Conservation (phyloP, 2,797 vertebrate genomes). For the Neostethus bicornis region DNA sequence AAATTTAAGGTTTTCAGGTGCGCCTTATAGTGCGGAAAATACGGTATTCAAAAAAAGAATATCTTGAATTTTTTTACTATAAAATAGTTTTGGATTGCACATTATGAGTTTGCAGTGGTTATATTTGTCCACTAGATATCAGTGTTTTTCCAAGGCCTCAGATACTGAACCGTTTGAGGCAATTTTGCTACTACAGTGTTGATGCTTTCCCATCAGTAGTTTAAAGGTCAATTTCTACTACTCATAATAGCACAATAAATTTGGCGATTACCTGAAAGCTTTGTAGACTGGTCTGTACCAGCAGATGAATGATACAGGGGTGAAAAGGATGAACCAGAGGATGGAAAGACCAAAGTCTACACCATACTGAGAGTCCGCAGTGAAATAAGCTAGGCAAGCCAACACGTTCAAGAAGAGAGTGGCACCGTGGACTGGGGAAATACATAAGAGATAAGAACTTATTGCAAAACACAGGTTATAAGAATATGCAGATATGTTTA, state of each 20-base stretch:
- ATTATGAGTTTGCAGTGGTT: too few relatives aligned
- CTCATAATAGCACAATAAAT: not conserved
- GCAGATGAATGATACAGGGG: constrained; percentile 94
- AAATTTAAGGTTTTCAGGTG: too few relatives aligned
- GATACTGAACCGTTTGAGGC: too few relatives aligned
- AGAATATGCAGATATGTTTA: not conserved
- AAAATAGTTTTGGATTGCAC: too few relatives aligned
- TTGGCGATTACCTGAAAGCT: constrained; percentile 88
- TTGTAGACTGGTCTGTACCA: constrained; percentile 98
- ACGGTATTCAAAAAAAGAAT: too few relatives aligned
- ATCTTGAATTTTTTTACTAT: too few relatives aligned
- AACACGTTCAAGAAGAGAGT: constrained; percentile 94
- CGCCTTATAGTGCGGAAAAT: too few relatives aligned
- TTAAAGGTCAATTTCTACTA: not conserved
- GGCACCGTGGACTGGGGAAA: constrained; percentile 86
- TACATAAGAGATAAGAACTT: not conserved
- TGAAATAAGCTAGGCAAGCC: constrained; percentile 93
- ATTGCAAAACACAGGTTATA: not conserved
- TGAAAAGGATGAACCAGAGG: constrained; percentile 95
- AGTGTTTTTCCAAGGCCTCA: too few relatives aligned
- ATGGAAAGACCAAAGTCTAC: constrained; percentile 95
- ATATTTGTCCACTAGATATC: too few relatives aligned
- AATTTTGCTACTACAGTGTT: too few relatives aligned
- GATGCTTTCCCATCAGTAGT: too few relatives aligned
- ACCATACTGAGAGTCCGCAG: constrained; percentile 56